Conservation (phyloP, 2,113 vertebrate species). For the Sitta europaea region DNA sequence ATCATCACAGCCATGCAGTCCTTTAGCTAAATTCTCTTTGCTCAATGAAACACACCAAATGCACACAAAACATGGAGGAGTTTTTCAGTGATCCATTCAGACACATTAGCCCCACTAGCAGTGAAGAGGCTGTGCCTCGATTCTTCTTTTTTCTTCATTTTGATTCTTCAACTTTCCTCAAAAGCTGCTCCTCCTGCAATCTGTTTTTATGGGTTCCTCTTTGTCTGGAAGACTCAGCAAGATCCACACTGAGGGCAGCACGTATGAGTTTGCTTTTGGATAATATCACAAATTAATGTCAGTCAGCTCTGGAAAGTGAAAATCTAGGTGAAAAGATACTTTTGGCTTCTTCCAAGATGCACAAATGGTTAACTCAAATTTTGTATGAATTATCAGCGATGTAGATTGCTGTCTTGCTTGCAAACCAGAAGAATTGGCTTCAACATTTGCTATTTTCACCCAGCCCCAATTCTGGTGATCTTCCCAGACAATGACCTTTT, state of each 20-base stretch:
- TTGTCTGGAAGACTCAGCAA: neutral
- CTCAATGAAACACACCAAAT: neutral
- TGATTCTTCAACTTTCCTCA: neutral
- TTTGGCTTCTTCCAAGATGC: neutral
- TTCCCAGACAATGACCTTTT: conserved; percentile 23
- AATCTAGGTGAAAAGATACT: neutral
- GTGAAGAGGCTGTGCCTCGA: neutral
- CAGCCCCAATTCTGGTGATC: neutral
- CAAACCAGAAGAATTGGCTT: conserved; percentile 1
- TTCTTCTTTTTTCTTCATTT: neutral
- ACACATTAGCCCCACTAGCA: neutral
- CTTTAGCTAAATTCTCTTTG: neutral
- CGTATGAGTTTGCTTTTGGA: neutral
- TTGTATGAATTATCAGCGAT: neutral
- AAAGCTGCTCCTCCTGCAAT: neutral
- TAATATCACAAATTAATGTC: neutral
- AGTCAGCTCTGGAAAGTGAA: neutral
- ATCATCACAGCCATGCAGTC: neutral
- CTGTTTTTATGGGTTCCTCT: neutral
- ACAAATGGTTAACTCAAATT: neutral
- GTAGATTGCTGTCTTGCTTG: neutral
- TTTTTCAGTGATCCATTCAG: neutral
- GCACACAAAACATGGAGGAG: neutral
- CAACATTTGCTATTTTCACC: neutral
- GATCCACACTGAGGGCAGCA: neutral